Evolutionary conservation across 1,140 invertebrate genomes (phyloP).

Genomic region (Gryon sp.): DNA sequence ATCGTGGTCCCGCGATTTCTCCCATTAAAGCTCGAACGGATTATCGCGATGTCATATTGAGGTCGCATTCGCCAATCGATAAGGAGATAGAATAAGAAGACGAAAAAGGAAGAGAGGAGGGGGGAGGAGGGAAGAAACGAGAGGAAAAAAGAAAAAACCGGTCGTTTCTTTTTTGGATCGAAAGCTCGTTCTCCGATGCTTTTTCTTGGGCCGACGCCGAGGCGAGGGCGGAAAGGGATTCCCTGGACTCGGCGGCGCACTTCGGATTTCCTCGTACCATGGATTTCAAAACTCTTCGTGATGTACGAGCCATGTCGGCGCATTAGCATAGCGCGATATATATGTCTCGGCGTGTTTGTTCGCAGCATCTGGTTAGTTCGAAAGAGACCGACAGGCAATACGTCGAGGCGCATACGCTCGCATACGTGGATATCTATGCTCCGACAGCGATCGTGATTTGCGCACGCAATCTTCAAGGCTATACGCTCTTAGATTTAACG

Average conservation of each 20-base stretch:
- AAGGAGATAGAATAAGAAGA: too few species aligned
- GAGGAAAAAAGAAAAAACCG: constrained; percentile 15
- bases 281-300: constrained; percentile 59
- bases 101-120: too few species aligned
- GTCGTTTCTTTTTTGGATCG: constrained; percentile 45
- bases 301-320: constrained; percentile 63
- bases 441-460: constrained; percentile 15
- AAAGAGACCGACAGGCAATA: constrained; percentile 63
- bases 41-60: constrained; percentile 35
- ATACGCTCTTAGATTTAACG: constrained; percentile 12
- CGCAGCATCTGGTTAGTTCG: constrained; percentile 66
- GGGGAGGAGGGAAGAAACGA: too few species aligned
- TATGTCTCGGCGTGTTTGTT: constrained; percentile 59
- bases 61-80: constrained; percentile 23
- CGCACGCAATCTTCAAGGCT: constrained; percentile 6
- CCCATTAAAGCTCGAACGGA: constrained; percentile 16
- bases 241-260: constrained; percentile 14
- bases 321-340: constrained; percentile 67
- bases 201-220: constrained; percentile 33
- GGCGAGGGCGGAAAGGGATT: constrained; percentile 1
- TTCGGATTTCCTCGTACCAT: constrained; percentile 35
- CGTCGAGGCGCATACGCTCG: constrained; percentile 36
- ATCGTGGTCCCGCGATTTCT: not conserved
- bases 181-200: constrained; percentile 18
- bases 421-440: constrained; percentile 13